Evolutionary conservation across 2,797 vertebrate species (phyloP).

Genomic region (Pristis pectinata): DNA sequence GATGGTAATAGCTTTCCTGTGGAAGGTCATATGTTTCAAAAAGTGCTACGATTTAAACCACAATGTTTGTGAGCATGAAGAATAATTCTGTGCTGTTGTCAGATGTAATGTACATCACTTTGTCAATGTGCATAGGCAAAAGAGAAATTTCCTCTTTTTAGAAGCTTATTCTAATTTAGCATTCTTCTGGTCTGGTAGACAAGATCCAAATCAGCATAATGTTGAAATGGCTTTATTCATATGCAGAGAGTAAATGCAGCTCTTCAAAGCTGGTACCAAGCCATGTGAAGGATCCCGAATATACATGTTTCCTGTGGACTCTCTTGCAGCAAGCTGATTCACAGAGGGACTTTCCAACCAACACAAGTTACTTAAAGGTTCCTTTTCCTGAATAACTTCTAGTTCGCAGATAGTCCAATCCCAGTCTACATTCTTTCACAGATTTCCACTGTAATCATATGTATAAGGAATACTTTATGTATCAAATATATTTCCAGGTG

Average conservation of each 20-base stretch:
- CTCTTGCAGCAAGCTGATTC: background rate
- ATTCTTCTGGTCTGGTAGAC: background rate
- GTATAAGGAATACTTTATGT: background rate
- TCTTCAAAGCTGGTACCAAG: background rate
- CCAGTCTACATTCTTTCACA: background rate
- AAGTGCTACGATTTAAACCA: background rate
- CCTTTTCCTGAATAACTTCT: background rate
- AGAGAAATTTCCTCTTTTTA: background rate
- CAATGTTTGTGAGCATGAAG: background rate
- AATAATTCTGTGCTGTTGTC: background rate
- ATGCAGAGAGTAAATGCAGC: background rate
- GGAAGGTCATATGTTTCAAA: constrained; percentile 23
- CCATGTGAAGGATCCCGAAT: background rate
- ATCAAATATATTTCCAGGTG: background rate
- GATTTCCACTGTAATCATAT: background rate
- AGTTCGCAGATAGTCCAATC: background rate
- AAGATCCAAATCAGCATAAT: background rate
- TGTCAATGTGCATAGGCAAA: background rate
- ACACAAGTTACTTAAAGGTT: background rate
- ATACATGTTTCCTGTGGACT: background rate
- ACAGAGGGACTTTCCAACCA: background rate
- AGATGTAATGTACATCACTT: background rate
- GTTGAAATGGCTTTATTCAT: background rate
- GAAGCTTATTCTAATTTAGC: background rate
- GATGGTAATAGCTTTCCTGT: background rate